These are phyloP conservation scores for Trematomus bernacchii DNA, from an alignment of 2,797 vertebrate species.

Conservation along the genomic window DNA sequence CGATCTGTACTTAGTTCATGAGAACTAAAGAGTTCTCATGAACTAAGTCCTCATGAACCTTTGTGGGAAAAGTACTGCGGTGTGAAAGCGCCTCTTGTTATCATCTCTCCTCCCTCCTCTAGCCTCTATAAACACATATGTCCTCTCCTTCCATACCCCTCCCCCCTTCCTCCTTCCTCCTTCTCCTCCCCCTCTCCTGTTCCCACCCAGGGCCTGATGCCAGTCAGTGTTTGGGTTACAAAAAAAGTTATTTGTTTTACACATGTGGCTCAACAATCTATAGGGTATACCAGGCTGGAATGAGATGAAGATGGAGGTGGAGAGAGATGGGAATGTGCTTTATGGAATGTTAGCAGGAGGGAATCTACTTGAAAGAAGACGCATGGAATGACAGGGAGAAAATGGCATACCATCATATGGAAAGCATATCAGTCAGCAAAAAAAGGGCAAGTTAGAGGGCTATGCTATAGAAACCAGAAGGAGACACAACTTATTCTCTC, in stretches of 20 bases:
- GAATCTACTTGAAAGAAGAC: slow-evolving; percentile 13
- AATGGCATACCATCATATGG: slow-evolving; percentile 45
- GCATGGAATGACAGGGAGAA: slow-evolving; percentile 17
- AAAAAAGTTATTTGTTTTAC: slow-evolving; percentile 66
- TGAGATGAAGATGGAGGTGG: neutral
- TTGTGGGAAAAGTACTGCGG: too few relatives aligned
- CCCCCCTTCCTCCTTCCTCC: neutral
- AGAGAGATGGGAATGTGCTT: slow-evolving; percentile 19
- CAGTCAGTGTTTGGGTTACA: slow-evolving; percentile 32
- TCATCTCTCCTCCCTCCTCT: slow-evolving; percentile 10
- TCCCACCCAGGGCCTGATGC: slow-evolving; percentile 6
- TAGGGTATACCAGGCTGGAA: slow-evolving; percentile 19
- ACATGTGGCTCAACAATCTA: slow-evolving; percentile 63
- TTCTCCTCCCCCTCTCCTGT: neutral
- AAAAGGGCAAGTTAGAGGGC: slow-evolving; percentile 12
- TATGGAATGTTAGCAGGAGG: slow-evolving; percentile 3
- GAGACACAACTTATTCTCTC: neutral
- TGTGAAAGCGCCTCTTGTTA: neutral
- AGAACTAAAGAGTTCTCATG: too few relatives aligned
- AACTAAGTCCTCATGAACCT: too few relatives aligned
- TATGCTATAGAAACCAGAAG: slow-evolving; percentile 19
- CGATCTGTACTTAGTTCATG: too few relatives aligned
- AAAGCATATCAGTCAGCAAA: slow-evolving; percentile 48
- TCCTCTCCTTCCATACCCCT: slow-evolving; percentile 33
- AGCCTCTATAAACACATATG: slow-evolving; percentile 44